Base-by-base conservation (phyloP, 2,888 invertebrate species). In the Colletes collaris region DNA sequence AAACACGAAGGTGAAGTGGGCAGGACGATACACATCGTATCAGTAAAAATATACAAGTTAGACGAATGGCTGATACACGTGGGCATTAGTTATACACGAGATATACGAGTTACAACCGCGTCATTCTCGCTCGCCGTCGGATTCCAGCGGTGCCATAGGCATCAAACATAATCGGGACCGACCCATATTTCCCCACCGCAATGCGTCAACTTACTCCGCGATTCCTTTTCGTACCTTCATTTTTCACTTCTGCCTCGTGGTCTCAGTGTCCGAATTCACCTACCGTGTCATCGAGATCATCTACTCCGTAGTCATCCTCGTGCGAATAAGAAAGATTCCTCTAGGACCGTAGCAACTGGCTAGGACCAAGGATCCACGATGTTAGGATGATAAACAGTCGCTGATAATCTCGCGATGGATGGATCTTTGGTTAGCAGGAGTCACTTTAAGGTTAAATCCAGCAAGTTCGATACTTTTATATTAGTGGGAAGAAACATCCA, bases 81-180 rank as follows among this genome's bases (percentile, higher is more conserved):
- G 84, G 87, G 81, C 88, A 89, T 89, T 89, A 88, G 89, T 89
- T 90, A 79, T 79, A 89, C 85, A 86, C 78, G 87, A 88, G 87
- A 89, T 87, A 84, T 86, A 87, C 78, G 88, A 89, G 84, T 79
- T 84, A 86, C 84, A 80, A 85, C 81, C 85, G 82, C 86, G 86
- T 86, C 87, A 85, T 81, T 86, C 84, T 82, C 81, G 81, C 83
- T 73, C 52, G 69, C 84, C 84, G 86, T 86, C 82, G 87, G 87
- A 87, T 86, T 87, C 4, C 85, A 83, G 80, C 82, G 83, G 80
- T 58, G 73, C 82, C 82, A 76, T 84, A 72, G 86, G 81, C 85
- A 85, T 84, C 86, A 81, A 85, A 87, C 86, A 84, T 76, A 76
- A 76, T 73, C 76, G 65, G 53, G 55, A 50, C 67, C 74, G 79